Base-by-base conservation (phyloP, 2,797 vertebrate species). In the Staurois parvus region DNA sequence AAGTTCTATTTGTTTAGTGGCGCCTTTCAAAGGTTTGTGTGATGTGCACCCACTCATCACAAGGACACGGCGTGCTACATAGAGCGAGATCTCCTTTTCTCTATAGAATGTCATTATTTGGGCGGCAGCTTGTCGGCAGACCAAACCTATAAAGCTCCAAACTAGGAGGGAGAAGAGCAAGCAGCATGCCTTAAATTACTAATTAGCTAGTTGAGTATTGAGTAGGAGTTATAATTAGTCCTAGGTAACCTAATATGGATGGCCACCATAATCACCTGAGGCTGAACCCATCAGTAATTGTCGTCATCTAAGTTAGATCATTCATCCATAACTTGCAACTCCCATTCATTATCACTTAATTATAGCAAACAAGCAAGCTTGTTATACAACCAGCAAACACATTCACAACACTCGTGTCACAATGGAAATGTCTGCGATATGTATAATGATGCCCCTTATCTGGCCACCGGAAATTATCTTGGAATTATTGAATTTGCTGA, bases 291-390 rank as follows among this genome's bases (percentile, higher is more conserved):
- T 74, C 69, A 73, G 85, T 69, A 87, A 87, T 87, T 87, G 81
- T 87, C 85, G 76, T 87, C 85, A 83, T 87, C 56, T 69, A 81
- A 81, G 78, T 84, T 68, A 74, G 80, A 83, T 86, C 80, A 86
- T 82, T 83, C 85, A 83, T 79, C 85, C 80, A 79, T 56, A 79
- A 68, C 76, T 62, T 79, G 81, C 76, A 69, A 83, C 85, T 87
- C 85, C 85, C 85, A 87, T 87, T 87, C 85, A 87, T 87, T 87
- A 87, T 84, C 76, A 79, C 81, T 79, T 87, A 87, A 87, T 87
- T 87, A 84, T 87, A 87, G 76, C 75, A 87, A 83, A 87, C 85
- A 87, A 83, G 75, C 42, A 83, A 75, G 76, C 85, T 83, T 87
- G 85, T 87, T 87, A 83, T 83, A 84, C 81, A 84, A 79, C 59